These are phyloP conservation scores for Operophtera brumata DNA, from an alignment of 2,888 invertebrate species.

Conservation along the genomic window DNA sequence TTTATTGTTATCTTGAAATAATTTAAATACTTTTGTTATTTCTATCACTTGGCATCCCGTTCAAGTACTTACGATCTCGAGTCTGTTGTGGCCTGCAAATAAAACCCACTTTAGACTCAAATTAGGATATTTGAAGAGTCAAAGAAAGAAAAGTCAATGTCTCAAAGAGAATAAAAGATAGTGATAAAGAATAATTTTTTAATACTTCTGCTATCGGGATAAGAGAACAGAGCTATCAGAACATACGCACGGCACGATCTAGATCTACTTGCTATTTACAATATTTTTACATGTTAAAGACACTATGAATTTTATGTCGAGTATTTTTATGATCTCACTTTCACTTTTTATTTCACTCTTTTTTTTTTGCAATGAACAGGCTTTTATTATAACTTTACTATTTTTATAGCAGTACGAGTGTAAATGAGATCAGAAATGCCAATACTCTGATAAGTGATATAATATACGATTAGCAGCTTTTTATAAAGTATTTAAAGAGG, in stretches of 20 bases:
- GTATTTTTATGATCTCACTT: conserved; percentile 16
- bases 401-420: conserved; percentile 14
- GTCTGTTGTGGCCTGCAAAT: conserved; percentile 69
- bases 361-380: background rate
- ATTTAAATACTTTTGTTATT: conserved; percentile 76
- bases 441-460: conserved; percentile 7
- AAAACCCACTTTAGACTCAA: conserved; percentile 56
- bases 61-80: conserved; percentile 61
- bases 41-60: conserved; percentile 72
- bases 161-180: conserved; percentile 51
- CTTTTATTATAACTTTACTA: conserved; percentile 7
- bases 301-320: conserved; percentile 18
- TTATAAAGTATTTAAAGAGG: background rate
- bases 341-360: conserved; percentile 7
- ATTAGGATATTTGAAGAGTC: too few species aligned
- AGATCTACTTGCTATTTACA: conserved; percentile 71
- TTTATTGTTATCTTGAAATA: conserved; percentile 70
- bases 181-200: conserved; percentile 67
- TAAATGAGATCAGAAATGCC: conserved; percentile 12
- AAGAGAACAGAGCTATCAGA: conserved; percentile 65
- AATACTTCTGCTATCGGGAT: conserved; percentile 68
- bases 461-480: conserved; percentile 9
- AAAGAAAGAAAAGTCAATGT: too few species aligned
- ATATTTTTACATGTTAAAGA: conserved; percentile 53
- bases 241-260: conserved; percentile 63